Conservation (phyloP, 2,113 vertebrate genomes). For the Rhagologus leucostigma region DNA sequence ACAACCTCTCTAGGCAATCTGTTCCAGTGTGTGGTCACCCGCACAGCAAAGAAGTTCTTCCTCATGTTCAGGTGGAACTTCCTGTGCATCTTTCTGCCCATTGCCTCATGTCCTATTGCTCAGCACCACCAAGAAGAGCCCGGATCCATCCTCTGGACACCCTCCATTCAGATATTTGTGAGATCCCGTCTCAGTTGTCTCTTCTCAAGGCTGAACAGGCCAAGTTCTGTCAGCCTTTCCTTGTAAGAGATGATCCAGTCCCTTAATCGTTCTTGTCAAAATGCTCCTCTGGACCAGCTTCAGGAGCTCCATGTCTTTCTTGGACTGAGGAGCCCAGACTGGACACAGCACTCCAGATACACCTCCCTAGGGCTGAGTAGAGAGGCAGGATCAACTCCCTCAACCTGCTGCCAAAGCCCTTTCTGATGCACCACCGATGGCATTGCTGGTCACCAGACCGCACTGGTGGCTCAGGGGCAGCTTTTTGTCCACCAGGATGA, state of each 20-base stretch:
- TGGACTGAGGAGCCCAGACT: not conserved
- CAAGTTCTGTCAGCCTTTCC: not conserved
- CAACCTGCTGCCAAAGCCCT: not conserved
- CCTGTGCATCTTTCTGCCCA: not conserved
- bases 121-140: not conserved
- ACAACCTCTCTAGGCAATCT: not conserved
- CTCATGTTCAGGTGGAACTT: not conserved
- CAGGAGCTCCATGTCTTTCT: not conserved
- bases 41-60: not conserved
- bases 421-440: not conserved
- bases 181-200: not conserved
- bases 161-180: not conserved
- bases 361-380: not conserved
- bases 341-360: not conserved
- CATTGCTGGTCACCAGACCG: not conserved
- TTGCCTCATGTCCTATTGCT: not conserved
- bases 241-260: not conserved
- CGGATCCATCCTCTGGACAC: not conserved
- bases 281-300: not conserved
- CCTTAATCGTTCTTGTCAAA: not conserved
- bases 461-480: not conserved
- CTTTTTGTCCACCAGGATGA: not conserved
- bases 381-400: not conserved
- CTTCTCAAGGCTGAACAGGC: not conserved
- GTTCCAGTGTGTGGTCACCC: rapidly evolving